Base-by-base conservation (phyloP, 2,888 invertebrate genomes). In the Synergus japonicus region DNA sequence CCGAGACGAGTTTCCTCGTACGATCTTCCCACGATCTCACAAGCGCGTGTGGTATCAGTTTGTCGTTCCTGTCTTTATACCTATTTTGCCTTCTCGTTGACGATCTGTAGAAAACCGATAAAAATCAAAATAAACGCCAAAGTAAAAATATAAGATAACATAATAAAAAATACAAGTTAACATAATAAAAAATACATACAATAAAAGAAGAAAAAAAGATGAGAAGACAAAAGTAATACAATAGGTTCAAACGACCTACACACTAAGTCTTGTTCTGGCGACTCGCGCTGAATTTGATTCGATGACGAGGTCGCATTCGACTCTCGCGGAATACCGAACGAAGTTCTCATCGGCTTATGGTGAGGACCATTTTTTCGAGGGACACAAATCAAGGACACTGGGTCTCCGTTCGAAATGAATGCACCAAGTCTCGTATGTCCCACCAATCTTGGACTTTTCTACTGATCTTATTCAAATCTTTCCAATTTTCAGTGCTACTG, bases 21-120 rank as follows among this genome's bases (percentile, higher is more conserved):
- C 83, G 85, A 86, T 88, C 86, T 89, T 89, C 89, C 89, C 89
- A 89, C 89, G 89, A 89, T 87, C 84, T 84, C 83, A 76, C 82
- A 49, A 73, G 13, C 73, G 73, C 37, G 73, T 49, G 73, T 73
- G 77, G 63, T 81, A 79, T 84, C 82, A 82, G 79, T 78, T 76
- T 76, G 76, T 81, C 79, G 82, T 83, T 77, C 79, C 76, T 79
- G 77, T 69, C 66, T 76, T 78, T 80, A 76, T 84, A 78, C 77
- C 79, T 66, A 76, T 79, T 69, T 77, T 77, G 77, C 58, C 76
- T 79, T 79, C 78, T 78, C 82, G 80, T 82, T 82, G 78, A 81
- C 79, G 73, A 78, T 79, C 77, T 76, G 76, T 80, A 78, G 76
- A 83, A 81, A 84, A 76, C 81, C 80, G 80, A 18, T 43, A 18